Percentiles rank a stretch among this genome's conserved stretches.
Conservation (phyloP, 2,888 invertebrate species). For the Caenorhabditis sinica region DNA sequence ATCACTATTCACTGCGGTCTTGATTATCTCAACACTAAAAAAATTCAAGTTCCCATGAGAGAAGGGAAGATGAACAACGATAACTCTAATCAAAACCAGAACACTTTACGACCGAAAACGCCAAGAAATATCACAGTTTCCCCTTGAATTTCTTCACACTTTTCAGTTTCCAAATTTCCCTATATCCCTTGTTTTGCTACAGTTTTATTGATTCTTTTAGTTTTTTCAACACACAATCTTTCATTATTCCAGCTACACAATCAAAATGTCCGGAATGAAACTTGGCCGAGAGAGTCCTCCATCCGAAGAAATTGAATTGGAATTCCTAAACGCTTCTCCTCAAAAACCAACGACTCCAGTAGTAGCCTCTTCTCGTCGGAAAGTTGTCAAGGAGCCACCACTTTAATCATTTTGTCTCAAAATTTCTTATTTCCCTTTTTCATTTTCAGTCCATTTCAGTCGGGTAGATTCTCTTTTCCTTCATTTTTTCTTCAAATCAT, state of each 20-base stretch:
- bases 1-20: too few species aligned
- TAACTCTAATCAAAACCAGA: too few species aligned
- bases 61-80: too few species aligned
- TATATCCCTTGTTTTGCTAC: too few species aligned
- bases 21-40: too few species aligned
- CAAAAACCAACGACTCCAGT: constrained; percentile 1
- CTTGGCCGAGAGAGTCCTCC: constrained; percentile 41
- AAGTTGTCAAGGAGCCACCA: constrained; percentile 59
- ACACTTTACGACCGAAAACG: too few species aligned
- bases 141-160: too few species aligned
- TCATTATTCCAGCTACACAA: constrained; percentile 52
- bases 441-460: constrained; percentile 5
- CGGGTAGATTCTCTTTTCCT: constrained; percentile 18
- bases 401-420: constrained; percentile 37
- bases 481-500: not conserved
- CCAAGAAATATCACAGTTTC: too few species aligned
- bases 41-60: too few species aligned
- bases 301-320: constrained; percentile 48
- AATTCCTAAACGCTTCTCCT: not conserved
- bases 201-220: not conserved
- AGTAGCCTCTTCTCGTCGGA: constrained; percentile 27
- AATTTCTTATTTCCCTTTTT: not conserved
- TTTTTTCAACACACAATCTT: not conserved
- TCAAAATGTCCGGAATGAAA: constrained; percentile 60
- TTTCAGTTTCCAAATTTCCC: too few species aligned